Evolutionary conservation across 53 echinoderm and acorn worm genomes (phyloP).

Genomic region (Pentamera pediparva): DNA sequence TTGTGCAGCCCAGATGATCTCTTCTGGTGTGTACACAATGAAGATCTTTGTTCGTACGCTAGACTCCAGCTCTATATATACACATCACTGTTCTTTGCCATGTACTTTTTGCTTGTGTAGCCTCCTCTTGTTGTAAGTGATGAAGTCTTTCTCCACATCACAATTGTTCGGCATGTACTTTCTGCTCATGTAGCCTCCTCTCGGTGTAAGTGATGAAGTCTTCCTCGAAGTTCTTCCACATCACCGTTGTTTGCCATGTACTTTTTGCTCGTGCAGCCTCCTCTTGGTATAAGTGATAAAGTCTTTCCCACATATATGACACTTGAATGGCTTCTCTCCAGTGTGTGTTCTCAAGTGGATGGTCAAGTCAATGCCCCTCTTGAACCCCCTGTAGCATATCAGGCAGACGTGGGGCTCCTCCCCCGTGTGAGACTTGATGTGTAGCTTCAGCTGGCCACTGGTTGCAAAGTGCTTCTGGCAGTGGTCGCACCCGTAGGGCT

Average conservation of each 20-base stretch:
- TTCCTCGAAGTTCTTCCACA: neutral
- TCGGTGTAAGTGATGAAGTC: neutral
- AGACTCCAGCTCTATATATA: too few species aligned
- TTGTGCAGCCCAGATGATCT: too few species aligned
- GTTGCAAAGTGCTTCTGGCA: neutral
- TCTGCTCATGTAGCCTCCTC: neutral
- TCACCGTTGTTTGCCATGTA: too few species aligned
- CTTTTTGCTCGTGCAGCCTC: neutral
- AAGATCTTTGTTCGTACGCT: too few species aligned
- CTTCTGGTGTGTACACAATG: too few species aligned
- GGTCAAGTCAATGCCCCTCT: neutral
- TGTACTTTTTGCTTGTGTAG: neutral
- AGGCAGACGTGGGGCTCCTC: neutral
- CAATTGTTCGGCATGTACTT: too few species aligned
- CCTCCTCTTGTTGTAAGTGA: neutral
- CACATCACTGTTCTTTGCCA: too few species aligned
- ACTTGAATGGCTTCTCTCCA: slow-evolving; percentile 2
- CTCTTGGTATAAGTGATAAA: slow-evolving; percentile 5
- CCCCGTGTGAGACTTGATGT: slow-evolving; percentile 11
- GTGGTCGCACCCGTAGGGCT: neutral
- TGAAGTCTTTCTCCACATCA: too few species aligned
- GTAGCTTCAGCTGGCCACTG: neutral
- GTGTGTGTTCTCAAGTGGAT: neutral
- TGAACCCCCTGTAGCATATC: slow-evolving; percentile 2
- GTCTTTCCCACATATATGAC: neutral